Percentiles rank a stretch among this genome's conserved stretches.
Evolutionary conservation across 1,140 invertebrate genomes (phyloP).

Genomic region (Drosophila paulistorum): DNA sequence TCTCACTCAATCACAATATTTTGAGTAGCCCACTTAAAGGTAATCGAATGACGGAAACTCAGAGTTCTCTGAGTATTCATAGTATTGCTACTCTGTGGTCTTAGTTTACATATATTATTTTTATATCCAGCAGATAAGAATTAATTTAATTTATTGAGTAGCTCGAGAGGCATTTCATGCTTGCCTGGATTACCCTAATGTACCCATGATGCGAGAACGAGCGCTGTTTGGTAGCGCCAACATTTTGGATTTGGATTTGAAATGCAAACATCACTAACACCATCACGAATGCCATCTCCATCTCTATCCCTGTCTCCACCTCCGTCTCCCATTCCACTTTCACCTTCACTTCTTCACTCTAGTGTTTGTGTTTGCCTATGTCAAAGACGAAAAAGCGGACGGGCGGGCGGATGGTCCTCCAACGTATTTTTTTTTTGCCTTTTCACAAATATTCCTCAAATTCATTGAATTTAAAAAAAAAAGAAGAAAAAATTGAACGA

Average conservation of each 20-base stretch:
- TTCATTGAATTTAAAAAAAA: slow-evolving; percentile 59
- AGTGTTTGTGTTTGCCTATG: slow-evolving; percentile 56
- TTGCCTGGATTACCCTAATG: not conserved
- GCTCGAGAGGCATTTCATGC: not conserved
- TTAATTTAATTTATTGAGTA: no score
- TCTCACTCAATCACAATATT: no score
- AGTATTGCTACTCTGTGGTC: no score
- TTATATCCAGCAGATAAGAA: no score
- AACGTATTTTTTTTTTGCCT: slow-evolving; percentile 17
- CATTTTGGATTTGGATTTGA: slow-evolving; percentile 60
- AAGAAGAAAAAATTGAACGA: not conserved
- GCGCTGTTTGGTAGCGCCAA: slow-evolving; percentile 32
- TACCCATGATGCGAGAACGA: slow-evolving; percentile 12
- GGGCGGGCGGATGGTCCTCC: not conserved
- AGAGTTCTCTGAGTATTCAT: no score
- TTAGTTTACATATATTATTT: no score
- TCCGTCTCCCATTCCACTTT: not conserved
- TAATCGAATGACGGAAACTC: no score
- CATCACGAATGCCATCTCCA: not conserved
- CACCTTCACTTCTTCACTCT: not conserved
- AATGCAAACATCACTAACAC: slow-evolving; percentile 65
- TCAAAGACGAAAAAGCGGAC: slow-evolving; percentile 51
- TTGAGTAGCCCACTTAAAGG: no score
- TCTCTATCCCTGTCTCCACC: slow-evolving; percentile 21
- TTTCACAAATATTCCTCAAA: slow-evolving; percentile 71